Conservation (phyloP, 2,113 vertebrate genomes). For the Ondatra zibethicus region DNA sequence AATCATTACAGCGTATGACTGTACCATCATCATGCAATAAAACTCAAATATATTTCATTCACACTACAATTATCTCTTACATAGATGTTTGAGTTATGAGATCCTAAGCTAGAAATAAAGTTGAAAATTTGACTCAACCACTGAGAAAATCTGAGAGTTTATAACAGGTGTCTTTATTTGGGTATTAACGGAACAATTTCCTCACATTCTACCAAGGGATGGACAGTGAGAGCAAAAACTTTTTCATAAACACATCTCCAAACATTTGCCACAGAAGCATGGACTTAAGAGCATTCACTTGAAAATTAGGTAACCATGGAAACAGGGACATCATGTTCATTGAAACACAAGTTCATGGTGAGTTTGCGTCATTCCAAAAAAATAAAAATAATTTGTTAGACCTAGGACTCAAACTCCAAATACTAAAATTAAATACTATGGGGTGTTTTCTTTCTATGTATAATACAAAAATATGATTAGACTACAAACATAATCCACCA, state of each 20-base stretch:
- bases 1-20: not conserved
- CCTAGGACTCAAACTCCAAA: not conserved
- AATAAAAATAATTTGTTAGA: not conserved
- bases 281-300: not conserved
- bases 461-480: not conserved
- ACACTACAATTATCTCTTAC: not conserved
- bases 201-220: not conserved
- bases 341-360: not conserved
- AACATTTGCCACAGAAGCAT: not conserved
- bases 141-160: not conserved
- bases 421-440: not conserved
- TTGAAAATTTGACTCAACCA: not conserved
- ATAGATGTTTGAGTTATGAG: not conserved
- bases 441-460: not conserved
- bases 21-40: not conserved
- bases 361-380: not conserved
- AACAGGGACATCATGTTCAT: not conserved
- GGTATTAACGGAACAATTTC: not conserved
- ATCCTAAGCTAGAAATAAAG: not conserved
- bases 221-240: not conserved
- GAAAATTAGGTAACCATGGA: conserved; percentile 23
- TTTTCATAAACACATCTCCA: not conserved
- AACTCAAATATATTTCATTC: not conserved
- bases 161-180: not conserved
- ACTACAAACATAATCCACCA: not conserved